These are phyloP conservation scores for Achatina immaculata DNA, from an alignment of 1,140 invertebrate species.

Conservation along the genomic window DNA sequence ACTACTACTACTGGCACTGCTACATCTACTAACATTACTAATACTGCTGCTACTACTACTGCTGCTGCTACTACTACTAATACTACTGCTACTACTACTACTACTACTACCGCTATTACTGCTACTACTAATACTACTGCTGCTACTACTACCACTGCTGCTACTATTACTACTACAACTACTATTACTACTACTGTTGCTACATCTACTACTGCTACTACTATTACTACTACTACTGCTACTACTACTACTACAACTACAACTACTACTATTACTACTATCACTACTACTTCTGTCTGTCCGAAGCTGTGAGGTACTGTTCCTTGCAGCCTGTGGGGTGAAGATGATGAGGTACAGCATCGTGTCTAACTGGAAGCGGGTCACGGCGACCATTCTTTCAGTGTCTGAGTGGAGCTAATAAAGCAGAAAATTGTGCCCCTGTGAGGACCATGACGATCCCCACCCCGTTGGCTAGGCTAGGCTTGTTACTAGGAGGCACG, in stretches of 20 bases:
- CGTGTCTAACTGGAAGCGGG: no score
- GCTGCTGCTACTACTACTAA: not conserved
- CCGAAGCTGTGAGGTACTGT: no score
- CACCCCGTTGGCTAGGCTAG: no score
- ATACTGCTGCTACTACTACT: slow-evolving; percentile 34
- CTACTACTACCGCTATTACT: slow-evolving; percentile 21
- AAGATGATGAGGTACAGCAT: no score
- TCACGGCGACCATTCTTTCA: no score
- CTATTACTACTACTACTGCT: not conserved
- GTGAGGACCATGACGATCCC: no score
- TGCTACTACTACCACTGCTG: not conserved
- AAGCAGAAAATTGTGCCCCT: no score
- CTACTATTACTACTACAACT: slow-evolving; percentile 18
- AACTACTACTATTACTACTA: slow-evolving; percentile 31
- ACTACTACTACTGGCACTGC: slow-evolving; percentile 38
- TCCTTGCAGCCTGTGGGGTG: no score
- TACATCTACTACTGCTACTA: not conserved
- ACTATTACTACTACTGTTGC: no score
- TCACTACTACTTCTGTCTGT: not conserved
- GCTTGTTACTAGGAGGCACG: no score
- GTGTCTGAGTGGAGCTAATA: no score
- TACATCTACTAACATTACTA: slow-evolving; percentile 28
- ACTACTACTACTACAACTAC: not conserved
- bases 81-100: slow-evolving; percentile 2
- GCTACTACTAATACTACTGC: no score